phyloP scores from a whole-genome alignment of 2,888 invertebrate species.

The Mechanitis mazaeus region DNA sequence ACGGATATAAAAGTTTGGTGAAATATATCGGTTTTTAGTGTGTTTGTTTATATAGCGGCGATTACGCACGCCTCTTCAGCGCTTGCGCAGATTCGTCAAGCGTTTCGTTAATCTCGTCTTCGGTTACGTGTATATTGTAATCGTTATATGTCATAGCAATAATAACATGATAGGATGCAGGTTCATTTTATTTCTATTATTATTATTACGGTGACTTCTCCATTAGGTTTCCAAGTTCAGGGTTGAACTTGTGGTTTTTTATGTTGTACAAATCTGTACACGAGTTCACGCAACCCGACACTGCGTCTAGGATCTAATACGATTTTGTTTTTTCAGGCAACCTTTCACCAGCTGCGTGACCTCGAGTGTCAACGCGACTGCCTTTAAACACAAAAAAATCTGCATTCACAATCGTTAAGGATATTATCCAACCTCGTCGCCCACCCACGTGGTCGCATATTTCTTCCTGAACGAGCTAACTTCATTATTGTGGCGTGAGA shows the following conservation, averaged over 20 bases:
- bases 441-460: conserved; percentile 74
- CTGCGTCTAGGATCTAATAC: conserved; percentile 26
- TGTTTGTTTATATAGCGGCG: conserved; percentile 68
- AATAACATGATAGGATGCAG: too few species aligned
- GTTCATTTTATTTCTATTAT: too few species aligned
- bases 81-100: conserved; percentile 30
- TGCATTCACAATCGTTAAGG: conserved; percentile 57
- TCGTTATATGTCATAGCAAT: too few species aligned
- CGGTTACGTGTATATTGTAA: conserved; percentile 6
- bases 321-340: conserved; percentile 66
- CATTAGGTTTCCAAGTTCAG: too few species aligned
- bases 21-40: conserved; percentile 75
- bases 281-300: conserved; percentile 38
- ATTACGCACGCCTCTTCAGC: conserved; percentile 67
- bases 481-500: conserved; percentile 76
- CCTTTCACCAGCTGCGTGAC: conserved; percentile 54
- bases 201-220: too few species aligned
- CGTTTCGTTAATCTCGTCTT: conserved; percentile 11
- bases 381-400: conserved; percentile 59
- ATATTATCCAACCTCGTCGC: conserved; percentile 60
- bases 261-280: conserved; percentile 29
- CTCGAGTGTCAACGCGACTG: conserved; percentile 57
- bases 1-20: conserved; percentile 73
- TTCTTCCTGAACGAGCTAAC: conserved; percentile 75
- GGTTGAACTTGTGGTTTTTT: neutral